Evolutionary conservation across 2,113 vertebrate genomes (phyloP).

Genomic region (Brevimyrus niger): DNA sequence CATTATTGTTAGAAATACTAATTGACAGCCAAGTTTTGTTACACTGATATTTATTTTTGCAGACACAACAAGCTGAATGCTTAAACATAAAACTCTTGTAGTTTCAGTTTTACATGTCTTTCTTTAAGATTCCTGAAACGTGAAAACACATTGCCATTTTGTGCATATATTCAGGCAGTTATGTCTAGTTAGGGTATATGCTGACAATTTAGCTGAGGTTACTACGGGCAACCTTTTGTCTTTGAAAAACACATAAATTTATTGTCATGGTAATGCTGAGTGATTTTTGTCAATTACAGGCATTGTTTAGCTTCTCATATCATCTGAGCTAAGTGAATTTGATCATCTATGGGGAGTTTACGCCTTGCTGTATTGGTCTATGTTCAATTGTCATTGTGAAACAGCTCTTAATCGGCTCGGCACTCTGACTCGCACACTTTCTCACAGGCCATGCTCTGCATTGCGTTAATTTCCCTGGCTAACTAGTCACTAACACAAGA

Average conservation of each 20-base stretch:
- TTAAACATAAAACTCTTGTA: neutral
- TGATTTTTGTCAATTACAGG: neutral
- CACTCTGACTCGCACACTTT: neutral
- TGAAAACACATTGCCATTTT: neutral
- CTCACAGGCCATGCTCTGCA: neutral
- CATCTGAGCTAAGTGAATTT: neutral
- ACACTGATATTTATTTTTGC: neutral
- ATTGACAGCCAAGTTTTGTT: neutral
- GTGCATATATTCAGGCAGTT: neutral
- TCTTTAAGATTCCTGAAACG: neutral
- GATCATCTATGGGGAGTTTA: neutral
- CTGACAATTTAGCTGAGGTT: neutral
- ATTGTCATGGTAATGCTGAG: neutral
- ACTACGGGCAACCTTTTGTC: neutral
- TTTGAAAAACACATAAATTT: neutral
- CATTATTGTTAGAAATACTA: neutral
- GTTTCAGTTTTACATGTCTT: neutral
- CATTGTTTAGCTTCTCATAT: neutral
- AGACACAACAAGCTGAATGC: neutral
- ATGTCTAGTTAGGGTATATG: neutral
- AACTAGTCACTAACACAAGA: conserved; percentile 18
- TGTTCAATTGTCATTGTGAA: neutral
- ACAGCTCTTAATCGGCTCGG: neutral
- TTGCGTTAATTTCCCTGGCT: neutral
- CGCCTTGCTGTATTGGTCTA: neutral